A percentile compares a stretch with the other conserved stretches of the same genome.
Conservation (phyloP, 2,113 vertebrate species). For the Hypocryptadius cinnamomeus region DNA sequence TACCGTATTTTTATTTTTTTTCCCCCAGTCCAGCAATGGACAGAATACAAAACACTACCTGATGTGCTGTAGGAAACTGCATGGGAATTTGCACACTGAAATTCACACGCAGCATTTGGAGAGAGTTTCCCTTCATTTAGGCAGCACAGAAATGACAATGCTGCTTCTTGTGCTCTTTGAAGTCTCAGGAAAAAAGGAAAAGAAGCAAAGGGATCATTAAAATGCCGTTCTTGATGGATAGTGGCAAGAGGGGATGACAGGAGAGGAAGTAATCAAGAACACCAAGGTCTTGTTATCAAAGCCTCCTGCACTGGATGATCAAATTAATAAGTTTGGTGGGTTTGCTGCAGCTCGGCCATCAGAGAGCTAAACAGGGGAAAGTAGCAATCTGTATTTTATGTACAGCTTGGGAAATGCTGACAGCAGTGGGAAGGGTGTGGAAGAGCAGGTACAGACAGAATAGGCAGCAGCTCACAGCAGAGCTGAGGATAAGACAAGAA, state of each 20-base stretch:
- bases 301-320: background rate
- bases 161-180: background rate
- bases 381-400: background rate
- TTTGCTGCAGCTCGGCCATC: background rate
- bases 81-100: background rate
- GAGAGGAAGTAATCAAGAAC: background rate
- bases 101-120: background rate
- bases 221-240: background rate
- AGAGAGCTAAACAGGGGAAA: background rate
- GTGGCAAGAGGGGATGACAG: background rate
- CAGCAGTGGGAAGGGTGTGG: background rate
- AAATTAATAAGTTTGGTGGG: background rate
- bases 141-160: background rate
- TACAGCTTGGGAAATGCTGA: background rate
- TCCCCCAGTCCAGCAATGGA: background rate
- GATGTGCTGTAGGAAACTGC: background rate
- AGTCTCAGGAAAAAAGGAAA: background rate
- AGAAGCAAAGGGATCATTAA: background rate
- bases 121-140: background rate
- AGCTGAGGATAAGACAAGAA: background rate
- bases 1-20: background rate
- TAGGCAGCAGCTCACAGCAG: background rate
- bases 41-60: background rate
- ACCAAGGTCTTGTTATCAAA: background rate
- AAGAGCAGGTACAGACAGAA: background rate